Conservation (phyloP, 2,888 invertebrate species). For the Dicycla oo region DNA sequence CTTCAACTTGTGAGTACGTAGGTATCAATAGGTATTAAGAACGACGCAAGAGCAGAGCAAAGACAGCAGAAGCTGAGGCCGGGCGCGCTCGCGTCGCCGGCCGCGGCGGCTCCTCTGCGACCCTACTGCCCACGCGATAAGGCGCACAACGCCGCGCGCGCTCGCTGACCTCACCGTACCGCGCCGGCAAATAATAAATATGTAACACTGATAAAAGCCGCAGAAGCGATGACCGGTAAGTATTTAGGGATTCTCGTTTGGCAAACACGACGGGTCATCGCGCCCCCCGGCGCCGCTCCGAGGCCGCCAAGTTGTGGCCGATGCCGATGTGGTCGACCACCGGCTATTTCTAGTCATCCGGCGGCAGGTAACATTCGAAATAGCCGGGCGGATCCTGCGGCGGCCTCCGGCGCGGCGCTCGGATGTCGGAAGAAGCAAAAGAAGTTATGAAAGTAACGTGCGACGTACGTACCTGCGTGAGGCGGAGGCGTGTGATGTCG, state of each 20-base stretch:
- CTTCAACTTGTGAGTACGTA: constrained; percentile 52
- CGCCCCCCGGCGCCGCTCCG: constrained; percentile 71
- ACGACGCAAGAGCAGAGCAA: constrained; percentile 87
- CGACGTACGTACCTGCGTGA: constrained; percentile 84
- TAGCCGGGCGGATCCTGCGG: constrained; percentile 54
- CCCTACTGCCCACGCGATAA: constrained; percentile 87
- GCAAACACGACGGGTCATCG: constrained; percentile 81
- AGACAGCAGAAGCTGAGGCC: constrained; percentile 84
- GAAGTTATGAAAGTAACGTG: constrained; percentile 75
- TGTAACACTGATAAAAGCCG: constrained; percentile 89
- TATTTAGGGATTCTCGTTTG: constrained; percentile 86
- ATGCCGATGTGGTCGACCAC: constrained; percentile 70
- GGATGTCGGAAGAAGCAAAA: constrained; percentile 56
- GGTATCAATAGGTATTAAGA: constrained; percentile 67
- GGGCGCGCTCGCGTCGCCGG: constrained; percentile 76
- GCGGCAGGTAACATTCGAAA: constrained; percentile 68
- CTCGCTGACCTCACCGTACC: constrained; percentile 87
- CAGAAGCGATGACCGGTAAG: constrained; percentile 88
- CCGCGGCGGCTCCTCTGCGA: constrained; percentile 69
- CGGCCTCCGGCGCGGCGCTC: constrained; percentile 58
- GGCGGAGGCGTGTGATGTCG: constrained; percentile 75
- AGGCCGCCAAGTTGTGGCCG: constrained; percentile 72
- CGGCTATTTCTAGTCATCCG: constrained; percentile 77
- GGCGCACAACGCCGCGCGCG: constrained; percentile 84
- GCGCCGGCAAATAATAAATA: constrained; percentile 89